Evolutionary conservation across 2,113 vertebrate genomes (phyloP).

Genomic region (Nesoenas mayeri): DNA sequence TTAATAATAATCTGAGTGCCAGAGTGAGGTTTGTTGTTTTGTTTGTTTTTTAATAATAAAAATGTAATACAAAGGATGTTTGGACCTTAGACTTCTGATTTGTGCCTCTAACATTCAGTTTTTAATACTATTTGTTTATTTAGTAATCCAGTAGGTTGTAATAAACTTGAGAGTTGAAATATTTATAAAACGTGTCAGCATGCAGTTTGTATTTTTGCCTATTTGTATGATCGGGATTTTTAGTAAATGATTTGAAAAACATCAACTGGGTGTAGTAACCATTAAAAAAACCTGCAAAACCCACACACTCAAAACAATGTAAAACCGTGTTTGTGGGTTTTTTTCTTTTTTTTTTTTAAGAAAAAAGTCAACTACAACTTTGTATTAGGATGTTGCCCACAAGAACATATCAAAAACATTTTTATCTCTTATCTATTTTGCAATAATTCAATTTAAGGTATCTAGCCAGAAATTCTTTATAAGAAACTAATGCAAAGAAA

Average conservation of each 20-base stretch:
- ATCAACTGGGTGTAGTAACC: not conserved
- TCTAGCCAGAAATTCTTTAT: not conserved
- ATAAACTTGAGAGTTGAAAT: not conserved
- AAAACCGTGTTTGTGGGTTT: no score
- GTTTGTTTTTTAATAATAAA: not conserved
- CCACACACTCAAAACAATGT: not conserved
- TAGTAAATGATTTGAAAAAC: not conserved
- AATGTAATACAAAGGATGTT: not conserved
- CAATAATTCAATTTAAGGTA: not conserved
- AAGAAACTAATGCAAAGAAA: not conserved
- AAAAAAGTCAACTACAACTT: not conserved
- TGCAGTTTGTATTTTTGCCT: not conserved
- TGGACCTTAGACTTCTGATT: not conserved
- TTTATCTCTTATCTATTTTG: not conserved
- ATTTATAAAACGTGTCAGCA: not conserved
- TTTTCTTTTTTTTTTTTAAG: not conserved
- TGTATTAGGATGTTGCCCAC: not conserved
- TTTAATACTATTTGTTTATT: not conserved
- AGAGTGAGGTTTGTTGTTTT: accelerated
- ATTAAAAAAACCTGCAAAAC: not conserved
- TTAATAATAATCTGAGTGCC: not conserved
- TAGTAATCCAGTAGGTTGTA: not conserved
- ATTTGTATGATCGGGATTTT: not conserved
- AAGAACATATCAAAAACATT: not conserved
- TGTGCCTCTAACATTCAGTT: not conserved